phyloP scores from a whole-genome alignment of 2,888 invertebrate genomes.

The Eueremaeus valkanovi region DNA sequence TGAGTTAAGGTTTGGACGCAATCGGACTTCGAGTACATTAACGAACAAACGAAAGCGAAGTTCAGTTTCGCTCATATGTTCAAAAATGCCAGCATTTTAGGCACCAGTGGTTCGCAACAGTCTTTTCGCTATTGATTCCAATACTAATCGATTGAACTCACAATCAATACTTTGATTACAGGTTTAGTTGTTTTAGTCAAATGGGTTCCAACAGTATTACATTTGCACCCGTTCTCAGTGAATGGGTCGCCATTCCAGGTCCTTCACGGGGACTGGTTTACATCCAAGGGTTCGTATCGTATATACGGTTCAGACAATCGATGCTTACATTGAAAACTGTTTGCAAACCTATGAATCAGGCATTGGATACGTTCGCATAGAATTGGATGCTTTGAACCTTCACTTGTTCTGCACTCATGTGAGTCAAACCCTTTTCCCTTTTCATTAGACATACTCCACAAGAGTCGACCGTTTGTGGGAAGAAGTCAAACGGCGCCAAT shows the following conservation, averaged over 20 bases:
- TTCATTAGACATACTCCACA: background rate
- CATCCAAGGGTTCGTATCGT: slow-evolving; percentile 68
- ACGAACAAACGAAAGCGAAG: slow-evolving; percentile 61
- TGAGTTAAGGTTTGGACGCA: slow-evolving; percentile 73
- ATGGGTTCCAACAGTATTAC: slow-evolving; percentile 75
- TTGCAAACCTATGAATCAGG: slow-evolving; percentile 1
- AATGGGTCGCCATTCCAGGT: slow-evolving; percentile 95
- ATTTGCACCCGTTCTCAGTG: slow-evolving; percentile 90
- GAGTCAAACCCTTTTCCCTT: background rate
- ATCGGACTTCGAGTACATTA: slow-evolving; percentile 72
- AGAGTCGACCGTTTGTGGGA: background rate
- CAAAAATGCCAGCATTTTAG: slow-evolving; percentile 77
- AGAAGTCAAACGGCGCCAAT: background rate
- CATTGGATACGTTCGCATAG: slow-evolving; percentile 40
- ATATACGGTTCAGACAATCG: background rate
- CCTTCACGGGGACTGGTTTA: slow-evolving; percentile 98
- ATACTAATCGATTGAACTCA: slow-evolving; percentile 51
- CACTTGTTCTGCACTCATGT: slow-evolving; percentile 44
- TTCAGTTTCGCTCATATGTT: slow-evolving; percentile 87
- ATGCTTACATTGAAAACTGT: background rate
- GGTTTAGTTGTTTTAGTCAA: slow-evolving; percentile 82
- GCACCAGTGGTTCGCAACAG: slow-evolving; percentile 37
- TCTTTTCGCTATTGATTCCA: background rate
- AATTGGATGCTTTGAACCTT: slow-evolving; percentile 37
- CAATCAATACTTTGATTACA: no score